phyloP scores from a whole-genome alignment of 2,888 invertebrate species.

The Capitulum mitella region DNA sequence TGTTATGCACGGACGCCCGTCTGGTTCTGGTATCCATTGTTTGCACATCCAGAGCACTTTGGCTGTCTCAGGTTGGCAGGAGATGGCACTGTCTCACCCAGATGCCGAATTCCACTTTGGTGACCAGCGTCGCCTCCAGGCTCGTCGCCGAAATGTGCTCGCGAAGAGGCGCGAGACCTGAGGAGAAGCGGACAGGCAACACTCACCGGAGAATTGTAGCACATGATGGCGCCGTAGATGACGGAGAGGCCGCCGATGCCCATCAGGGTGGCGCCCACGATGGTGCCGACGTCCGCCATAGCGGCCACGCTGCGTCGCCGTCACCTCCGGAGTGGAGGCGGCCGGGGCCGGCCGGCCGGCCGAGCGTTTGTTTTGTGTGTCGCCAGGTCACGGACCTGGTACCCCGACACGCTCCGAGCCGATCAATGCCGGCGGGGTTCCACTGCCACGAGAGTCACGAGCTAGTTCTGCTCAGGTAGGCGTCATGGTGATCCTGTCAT shows the following conservation, averaged over 20 bases:
- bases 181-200: neutral
- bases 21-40: too few species aligned
- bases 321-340: neutral
- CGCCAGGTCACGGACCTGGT: neutral
- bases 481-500: too few species aligned
- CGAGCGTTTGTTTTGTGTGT: neutral
- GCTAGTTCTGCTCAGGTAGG: too few species aligned
- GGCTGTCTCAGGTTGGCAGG: too few species aligned
- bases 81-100: too few species aligned
- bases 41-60: too few species aligned
- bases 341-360: neutral
- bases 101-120: too few species aligned
- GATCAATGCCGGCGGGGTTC: neutral
- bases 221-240: constrained; percentile 1
- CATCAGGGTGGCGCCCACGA: constrained; percentile 12
- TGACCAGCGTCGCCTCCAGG: too few species aligned
- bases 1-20: too few species aligned
- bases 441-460: too few species aligned
- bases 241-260: neutral
- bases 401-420: neutral
- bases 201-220: constrained; percentile 7
- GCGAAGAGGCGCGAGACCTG: too few species aligned
- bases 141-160: too few species aligned
- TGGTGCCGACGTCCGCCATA: neutral
- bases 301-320: neutral